Percentiles rank a stretch among this genome's conserved stretches.
Conservation (phyloP, 2,113 vertebrate species). For the Archilochus colubris region DNA sequence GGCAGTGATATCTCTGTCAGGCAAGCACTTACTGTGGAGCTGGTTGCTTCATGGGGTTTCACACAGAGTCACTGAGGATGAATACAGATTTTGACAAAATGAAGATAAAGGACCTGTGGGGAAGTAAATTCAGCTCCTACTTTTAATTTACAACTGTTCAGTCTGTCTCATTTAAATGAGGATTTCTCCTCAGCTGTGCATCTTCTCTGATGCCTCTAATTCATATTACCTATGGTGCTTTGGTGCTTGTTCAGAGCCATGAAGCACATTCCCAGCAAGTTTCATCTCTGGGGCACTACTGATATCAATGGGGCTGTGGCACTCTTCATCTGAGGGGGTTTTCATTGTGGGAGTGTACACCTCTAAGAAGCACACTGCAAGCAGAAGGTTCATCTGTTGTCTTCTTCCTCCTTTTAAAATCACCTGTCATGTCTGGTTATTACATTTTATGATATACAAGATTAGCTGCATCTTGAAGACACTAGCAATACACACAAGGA, state of each 20-base stretch:
- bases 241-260: background rate
- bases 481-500: background rate
- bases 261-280: background rate
- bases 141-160: background rate
- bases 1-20: background rate
- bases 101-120: background rate
- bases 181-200: background rate
- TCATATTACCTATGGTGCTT: background rate
- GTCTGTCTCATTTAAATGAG: background rate
- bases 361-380: background rate
- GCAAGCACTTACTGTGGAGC: background rate
- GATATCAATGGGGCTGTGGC: fast-evolving
- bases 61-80: background rate
- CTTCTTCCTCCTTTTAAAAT: background rate
- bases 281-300: background rate
- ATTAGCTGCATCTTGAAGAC: background rate
- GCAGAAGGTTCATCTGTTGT: background rate
- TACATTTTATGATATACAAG: background rate
- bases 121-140: background rate
- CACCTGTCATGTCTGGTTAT: background rate
- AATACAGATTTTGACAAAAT: background rate
- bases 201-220: background rate
- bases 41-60: background rate
- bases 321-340: fast-evolving
- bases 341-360: background rate